Evolutionary conservation across 2,888 invertebrate genomes (phyloP), one percentile per base, ranked within the genome.

Genomic region (Melangyna quadrimaculata): DNA sequence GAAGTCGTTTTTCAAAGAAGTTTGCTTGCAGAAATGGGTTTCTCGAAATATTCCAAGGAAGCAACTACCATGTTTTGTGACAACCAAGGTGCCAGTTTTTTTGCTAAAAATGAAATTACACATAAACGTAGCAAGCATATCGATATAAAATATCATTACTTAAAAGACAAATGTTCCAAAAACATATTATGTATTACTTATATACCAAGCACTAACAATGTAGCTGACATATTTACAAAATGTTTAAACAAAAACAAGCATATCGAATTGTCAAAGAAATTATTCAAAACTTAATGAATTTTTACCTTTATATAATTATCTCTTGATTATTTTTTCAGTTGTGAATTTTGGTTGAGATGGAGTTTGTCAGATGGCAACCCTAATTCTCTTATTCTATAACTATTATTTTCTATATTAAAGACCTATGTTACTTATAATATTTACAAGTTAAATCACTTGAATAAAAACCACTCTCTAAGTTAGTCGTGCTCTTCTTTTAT

Each of bases 91-190:
- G 40, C 63, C 14, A 27, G 29, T n/a, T 71, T 71, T 51, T 27
- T 40, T 43, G 78, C 73, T 8, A 87, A 82, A 37, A 81, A 84
- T 61, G 59, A 87, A 3, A 77, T 72, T 3, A 74, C 78, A 12
- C 81, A 87, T n/a, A 81, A 87, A 57, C 40, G 80, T 5, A 87
- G 78, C 19, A 88, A 87, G 45, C 87, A 87, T 43, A 87, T 87
- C 24, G 83, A 87, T 61, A 87, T 87, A 1, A 67, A 40, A 37
- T 63, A 73, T 19, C 61, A 72, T 35, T 72, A 51, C n/a, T 40
- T 63, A 51, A 73, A 73, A 27, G 59, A 73, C 17, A 72, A 59
- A 19, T 51, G 19, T 51, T 35, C 24, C 7, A 32, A 37, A 27
- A 48, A 32, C 51, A 19, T 32, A 29, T 17, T 73, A 37, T 53